Evolutionary conservation across 2,797 vertebrate species (phyloP).

Genomic region (Coracias cyanogaster): DNA sequence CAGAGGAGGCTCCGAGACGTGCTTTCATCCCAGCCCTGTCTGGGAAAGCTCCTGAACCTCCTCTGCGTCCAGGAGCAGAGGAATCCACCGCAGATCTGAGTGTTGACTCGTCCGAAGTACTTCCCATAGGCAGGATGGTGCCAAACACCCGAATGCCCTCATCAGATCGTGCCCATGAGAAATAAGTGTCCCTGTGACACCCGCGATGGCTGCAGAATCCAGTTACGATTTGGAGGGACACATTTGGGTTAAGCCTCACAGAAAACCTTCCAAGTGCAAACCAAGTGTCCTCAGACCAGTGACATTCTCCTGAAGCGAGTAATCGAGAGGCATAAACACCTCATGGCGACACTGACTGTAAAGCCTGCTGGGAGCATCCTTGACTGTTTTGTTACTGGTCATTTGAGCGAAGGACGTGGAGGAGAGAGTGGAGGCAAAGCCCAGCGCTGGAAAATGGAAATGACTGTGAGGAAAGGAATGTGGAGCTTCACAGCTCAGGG

Average conservation of each 20-base stretch:
- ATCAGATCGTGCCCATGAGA: fast-evolving
- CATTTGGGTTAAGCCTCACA: fast-evolving
- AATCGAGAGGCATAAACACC: not conserved
- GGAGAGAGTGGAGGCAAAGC: conserved; percentile 19
- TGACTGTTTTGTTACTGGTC: not conserved
- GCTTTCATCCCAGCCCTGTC: conserved; percentile 38
- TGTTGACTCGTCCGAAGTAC: not conserved
- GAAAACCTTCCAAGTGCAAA: not conserved
- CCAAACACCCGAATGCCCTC: not conserved
- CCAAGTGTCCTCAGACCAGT: not conserved
- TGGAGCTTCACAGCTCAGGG: not conserved
- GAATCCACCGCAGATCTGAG: not conserved
- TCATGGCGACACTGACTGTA: not conserved
- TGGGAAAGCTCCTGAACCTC: conserved; percentile 43
- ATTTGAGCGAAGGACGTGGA: conserved; percentile 70
- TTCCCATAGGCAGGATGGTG: not conserved
- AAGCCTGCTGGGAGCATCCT: not conserved
- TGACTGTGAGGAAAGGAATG: conserved; percentile 62
- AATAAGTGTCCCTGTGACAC: not conserved
- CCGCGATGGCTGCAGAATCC: not conserved
- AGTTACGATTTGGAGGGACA: not conserved
- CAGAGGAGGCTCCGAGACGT: not conserved
- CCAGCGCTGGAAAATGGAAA: conserved; percentile 43
- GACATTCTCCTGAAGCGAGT: not conserved
- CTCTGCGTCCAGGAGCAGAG: not conserved